These are phyloP conservation scores for Paramormyrops hopkinsi DNA, from an alignment of 2,797 vertebrate genomes.

Conservation along the genomic window DNA sequence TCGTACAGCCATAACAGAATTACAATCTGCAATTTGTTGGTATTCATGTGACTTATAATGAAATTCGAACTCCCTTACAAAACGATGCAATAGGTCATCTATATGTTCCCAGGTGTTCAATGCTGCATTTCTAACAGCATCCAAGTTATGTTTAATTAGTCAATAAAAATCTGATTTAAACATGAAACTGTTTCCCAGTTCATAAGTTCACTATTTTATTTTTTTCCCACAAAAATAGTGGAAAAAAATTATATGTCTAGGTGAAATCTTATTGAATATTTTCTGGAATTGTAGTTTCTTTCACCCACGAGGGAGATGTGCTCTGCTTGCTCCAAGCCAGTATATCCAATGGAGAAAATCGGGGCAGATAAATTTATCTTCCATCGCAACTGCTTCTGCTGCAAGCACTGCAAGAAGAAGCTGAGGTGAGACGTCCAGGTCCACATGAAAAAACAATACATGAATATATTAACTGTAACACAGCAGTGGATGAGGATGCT, in stretches of 20 bases:
- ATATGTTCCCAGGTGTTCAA: not conserved
- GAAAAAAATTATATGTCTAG: not conserved
- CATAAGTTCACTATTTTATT: not conserved
- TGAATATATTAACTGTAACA: not conserved
- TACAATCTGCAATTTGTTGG: not conserved
- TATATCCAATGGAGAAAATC: constrained; percentile 68
- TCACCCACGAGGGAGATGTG: constrained; percentile 57
- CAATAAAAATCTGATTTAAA: not conserved
- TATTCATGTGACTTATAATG: not conserved
- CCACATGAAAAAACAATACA: not conserved
- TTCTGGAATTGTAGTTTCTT: constrained; percentile 56
- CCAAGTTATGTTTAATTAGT: not conserved
- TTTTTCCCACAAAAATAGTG: not conserved
- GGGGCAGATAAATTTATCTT: constrained; percentile 61
- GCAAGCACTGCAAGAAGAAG: constrained; percentile 69
- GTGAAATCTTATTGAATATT: not conserved
- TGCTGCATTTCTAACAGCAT: not conserved
- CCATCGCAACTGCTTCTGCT: constrained; percentile 75
- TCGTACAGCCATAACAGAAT: not conserved
- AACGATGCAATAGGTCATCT: not conserved
- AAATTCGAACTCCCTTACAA: not conserved
- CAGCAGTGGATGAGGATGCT: not conserved
- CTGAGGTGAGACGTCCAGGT: constrained; percentile 65
- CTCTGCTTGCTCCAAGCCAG: constrained; percentile 62
- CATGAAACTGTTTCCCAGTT: not conserved